phyloP scores from a whole-genome alignment of 2,888 invertebrate genomes.

The Heliothis peltigera region DNA sequence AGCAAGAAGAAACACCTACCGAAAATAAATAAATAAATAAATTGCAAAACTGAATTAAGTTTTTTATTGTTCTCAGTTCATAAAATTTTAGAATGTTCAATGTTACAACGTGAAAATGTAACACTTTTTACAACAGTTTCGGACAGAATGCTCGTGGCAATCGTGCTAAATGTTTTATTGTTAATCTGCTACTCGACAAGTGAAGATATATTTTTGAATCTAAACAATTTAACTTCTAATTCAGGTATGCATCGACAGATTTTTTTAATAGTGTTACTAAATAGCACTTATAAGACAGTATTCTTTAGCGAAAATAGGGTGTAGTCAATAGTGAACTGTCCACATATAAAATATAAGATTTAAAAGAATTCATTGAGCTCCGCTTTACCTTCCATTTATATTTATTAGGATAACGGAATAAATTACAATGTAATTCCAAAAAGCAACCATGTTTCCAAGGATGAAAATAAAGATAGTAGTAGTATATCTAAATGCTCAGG shows the following conservation, averaged over 20 bases:
- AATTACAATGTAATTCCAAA: too few species aligned
- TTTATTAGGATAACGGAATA: too few species aligned
- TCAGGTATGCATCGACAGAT: not conserved
- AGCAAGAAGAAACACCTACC: not conserved
- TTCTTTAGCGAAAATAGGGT: too few species aligned
- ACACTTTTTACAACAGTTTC: conserved; percentile 5
- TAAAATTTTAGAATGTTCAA: conserved; percentile 5
- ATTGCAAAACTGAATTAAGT: conserved; percentile 22
- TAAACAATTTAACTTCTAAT: not conserved
- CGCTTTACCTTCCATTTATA: too few species aligned
- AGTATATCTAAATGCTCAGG: too few species aligned
- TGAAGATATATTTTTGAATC: not conserved
- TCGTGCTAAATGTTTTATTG: conserved; percentile 19
- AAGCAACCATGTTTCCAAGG: too few species aligned
- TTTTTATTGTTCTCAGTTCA: conserved; percentile 40
- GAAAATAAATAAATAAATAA: conserved; percentile 4
- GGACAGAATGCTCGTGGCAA: conserved; percentile 27
- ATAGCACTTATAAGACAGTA: not conserved
- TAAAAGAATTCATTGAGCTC: too few species aligned
- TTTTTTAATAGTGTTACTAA: not conserved
- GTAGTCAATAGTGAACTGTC: too few species aligned
- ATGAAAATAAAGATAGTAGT: too few species aligned
- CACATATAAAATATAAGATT: too few species aligned
- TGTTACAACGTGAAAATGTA: not conserved
- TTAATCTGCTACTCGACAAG: conserved; percentile 13